phyloP scores from a whole-genome alignment of 2,797 vertebrate species.

The Parauchenoglanis punctatus region DNA sequence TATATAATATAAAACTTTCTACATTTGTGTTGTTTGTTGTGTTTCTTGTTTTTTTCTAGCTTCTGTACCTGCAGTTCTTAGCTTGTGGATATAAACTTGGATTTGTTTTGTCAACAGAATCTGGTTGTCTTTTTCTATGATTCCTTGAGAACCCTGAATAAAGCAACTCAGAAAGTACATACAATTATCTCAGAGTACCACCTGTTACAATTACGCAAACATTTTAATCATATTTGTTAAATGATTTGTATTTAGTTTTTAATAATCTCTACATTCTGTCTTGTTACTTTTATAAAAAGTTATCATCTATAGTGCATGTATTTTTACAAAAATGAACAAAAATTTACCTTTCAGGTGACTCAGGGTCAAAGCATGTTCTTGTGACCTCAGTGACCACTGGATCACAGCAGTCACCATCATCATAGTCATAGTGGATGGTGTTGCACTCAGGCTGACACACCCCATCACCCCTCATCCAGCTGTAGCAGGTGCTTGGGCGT shows the following conservation, averaged over 20 bases:
- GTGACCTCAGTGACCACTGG: conserved; percentile 78
- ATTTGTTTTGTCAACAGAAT: not conserved
- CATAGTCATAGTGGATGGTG: conserved; percentile 90
- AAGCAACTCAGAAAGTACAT: conserved; percentile 4
- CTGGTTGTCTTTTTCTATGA: not conserved
- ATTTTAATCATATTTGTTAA: not conserved
- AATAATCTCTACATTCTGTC: not conserved
- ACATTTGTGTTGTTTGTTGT: not conserved
- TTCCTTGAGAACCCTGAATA: not conserved
- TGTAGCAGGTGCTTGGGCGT: conserved; percentile 83
- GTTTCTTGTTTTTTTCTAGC: not conserved
- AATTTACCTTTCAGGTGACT: conserved; percentile 88
- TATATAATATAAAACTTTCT: too few species aligned
- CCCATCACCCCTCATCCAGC: conserved; percentile 89
- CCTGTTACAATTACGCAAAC: not conserved
- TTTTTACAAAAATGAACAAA: not conserved
- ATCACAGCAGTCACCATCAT: conserved; percentile 96
- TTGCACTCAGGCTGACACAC: conserved; percentile 91
- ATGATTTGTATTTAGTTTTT: not conserved
- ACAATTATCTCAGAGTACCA: conserved; percentile 31
- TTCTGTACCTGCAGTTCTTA: not conserved
- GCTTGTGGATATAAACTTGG: not conserved
- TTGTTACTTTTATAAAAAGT: not conserved
- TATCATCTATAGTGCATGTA: not conserved
- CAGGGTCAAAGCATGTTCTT: conserved; percentile 94